Evolutionary conservation across 2,113 vertebrate genomes (phyloP).

Genomic region (Bubo blakistoni): DNA sequence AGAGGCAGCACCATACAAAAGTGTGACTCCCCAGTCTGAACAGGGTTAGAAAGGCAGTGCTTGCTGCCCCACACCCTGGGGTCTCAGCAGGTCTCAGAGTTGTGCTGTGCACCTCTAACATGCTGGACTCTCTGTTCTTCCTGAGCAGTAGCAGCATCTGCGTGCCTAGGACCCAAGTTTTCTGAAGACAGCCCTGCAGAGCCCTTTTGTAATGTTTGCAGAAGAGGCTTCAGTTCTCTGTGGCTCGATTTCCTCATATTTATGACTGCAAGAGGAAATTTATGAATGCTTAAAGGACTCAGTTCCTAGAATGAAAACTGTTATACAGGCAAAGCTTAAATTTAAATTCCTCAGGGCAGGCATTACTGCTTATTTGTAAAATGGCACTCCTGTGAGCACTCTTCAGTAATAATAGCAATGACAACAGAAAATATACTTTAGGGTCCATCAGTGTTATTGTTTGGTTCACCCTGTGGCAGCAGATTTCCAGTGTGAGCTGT

Average conservation of each 20-base stretch:
- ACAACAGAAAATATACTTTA: background rate
- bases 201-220: background rate
- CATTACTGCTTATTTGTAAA: background rate
- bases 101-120: background rate
- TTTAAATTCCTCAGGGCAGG: background rate
- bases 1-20: rapidly evolving
- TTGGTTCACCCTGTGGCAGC: background rate
- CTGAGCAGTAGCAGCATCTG: background rate
- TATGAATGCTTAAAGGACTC: background rate
- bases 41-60: background rate
- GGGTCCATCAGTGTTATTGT: background rate
- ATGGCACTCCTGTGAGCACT: background rate
- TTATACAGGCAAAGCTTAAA: background rate
- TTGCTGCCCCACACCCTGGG: background rate
- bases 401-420: background rate
- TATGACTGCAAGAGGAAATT: background rate
- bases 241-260: background rate
- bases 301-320: background rate
- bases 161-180: background rate
- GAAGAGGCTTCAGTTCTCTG: background rate
- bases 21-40: background rate
- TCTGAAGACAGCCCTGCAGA: background rate
- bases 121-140: background rate
- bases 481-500: background rate
- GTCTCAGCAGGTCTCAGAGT: background rate